Conservation (phyloP, 2,113 vertebrate genomes). For the Nyctibius bracteatus region DNA sequence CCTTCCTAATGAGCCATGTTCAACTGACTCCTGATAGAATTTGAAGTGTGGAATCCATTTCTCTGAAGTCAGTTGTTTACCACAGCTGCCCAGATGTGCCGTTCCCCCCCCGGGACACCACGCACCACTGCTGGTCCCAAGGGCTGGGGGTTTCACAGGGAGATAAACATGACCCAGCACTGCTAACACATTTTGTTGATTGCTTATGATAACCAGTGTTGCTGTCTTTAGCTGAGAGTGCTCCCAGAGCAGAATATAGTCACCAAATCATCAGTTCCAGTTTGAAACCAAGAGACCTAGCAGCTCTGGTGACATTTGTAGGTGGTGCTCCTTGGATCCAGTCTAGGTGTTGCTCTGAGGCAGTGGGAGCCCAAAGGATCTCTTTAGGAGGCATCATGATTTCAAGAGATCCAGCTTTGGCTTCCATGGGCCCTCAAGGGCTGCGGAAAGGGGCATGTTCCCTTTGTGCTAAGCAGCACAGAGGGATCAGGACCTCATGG, state of each 20-base stretch:
- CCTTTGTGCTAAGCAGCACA: neutral
- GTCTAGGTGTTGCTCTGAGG: neutral
- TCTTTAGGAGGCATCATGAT: neutral
- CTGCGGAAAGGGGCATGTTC: neutral
- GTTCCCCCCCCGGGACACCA: fast-evolving
- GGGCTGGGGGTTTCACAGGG: neutral
- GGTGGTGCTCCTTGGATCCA: neutral
- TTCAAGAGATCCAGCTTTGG: neutral
- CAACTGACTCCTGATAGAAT: neutral
- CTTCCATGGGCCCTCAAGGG: neutral
- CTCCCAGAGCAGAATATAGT: neutral
- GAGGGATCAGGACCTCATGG: neutral
- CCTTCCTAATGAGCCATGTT: neutral
- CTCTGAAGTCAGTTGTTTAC: neutral
- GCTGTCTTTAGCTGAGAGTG: neutral
- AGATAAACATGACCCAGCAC: fast-evolving
- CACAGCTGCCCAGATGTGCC: fast-evolving
- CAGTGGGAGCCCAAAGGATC: neutral
- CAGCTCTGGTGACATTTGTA: neutral
- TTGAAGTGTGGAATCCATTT: neutral
- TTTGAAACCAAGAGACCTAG: neutral
- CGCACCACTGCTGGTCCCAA: fast-evolving
- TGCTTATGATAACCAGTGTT: fast-evolving
- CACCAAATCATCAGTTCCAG: fast-evolving
- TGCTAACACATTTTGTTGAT: neutral